phyloP scores from a whole-genome alignment of 2,113 vertebrate species.

The Acrocephalus kingi region DNA sequence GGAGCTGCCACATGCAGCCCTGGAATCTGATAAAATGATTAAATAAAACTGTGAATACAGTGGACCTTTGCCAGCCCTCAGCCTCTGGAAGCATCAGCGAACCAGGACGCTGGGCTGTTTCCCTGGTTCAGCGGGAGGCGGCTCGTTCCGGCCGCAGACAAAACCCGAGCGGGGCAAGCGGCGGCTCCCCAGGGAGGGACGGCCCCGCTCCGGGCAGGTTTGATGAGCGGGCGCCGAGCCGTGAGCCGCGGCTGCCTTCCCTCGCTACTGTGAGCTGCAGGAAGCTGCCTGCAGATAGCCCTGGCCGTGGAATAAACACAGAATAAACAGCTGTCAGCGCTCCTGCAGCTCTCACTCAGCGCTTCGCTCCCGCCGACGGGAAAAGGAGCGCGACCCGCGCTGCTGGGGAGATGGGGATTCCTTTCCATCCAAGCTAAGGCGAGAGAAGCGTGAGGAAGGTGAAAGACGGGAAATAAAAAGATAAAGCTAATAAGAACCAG shows the following conservation, averaged over 20 bases:
- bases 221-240: background rate
- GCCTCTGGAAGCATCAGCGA: background rate
- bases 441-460: background rate
- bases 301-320: background rate
- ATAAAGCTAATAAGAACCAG: rapidly evolving
- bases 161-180: background rate
- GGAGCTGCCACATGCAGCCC: background rate
- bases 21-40: background rate
- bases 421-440: background rate
- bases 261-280: background rate
- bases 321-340: background rate
- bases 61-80: background rate
- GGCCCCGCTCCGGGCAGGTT: background rate
- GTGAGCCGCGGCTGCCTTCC: background rate
- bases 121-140: rapidly evolving
- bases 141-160: background rate
- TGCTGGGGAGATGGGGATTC: background rate
- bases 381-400: background rate
- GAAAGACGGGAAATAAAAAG: background rate
- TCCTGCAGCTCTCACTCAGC: background rate
- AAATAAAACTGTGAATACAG: background rate
- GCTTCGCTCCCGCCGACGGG: background rate
- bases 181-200: background rate
- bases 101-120: background rate
- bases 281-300: background rate